Evolutionary conservation across 2,888 invertebrate species (phyloP), one percentile per base, ranked within the genome.

Genomic region (Cantharis flavilabris): DNA sequence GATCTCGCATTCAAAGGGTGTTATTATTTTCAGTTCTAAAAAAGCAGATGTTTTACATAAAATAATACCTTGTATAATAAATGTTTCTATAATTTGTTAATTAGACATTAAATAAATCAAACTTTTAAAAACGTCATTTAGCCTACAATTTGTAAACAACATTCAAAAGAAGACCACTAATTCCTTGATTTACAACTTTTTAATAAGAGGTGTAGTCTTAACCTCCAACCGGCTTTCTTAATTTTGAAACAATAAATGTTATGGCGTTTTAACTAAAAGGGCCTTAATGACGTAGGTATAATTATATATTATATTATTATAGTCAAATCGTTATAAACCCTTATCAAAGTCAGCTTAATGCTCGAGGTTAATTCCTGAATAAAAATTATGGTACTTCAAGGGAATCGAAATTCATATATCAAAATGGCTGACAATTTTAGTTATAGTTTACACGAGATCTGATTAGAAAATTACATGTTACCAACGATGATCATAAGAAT

Each of bases 391-490:
- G 49, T 49, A 49, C 49, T 49, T 49, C 49, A 49, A 49, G 72
- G 69, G 73, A 30, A 72, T 77, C 70, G 63, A 76, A 73, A 79
- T 79, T 73, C 78, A 76, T 79, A 79, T 76, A 79, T 79, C 78
- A 79, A 76, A 74, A 72, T 28, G n/a, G 26, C 71, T 75, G 79
- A 76, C 79, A 69, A 49, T 70, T 28, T 71, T 49, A 76, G 76
- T 76, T 79, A 79, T 72, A 76, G 74, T 79, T 79, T 79, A 79
- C 76, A 74, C 76, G 76, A 65, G 67, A 69, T 69, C 67, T 75
- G 76, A 76, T 76, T 79, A 76, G 79, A 72, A 79, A 75, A 79
- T 79, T 79, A 79, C 65, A 76, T 67, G 75, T 65, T 79, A 23
- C 71, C 28, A 70, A 16, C 20, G n/a, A 69, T 79, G 76, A 75